These are phyloP conservation scores for Acanthurus tractus DNA, from an alignment of 2,797 vertebrate genomes.

Conservation along the genomic window DNA sequence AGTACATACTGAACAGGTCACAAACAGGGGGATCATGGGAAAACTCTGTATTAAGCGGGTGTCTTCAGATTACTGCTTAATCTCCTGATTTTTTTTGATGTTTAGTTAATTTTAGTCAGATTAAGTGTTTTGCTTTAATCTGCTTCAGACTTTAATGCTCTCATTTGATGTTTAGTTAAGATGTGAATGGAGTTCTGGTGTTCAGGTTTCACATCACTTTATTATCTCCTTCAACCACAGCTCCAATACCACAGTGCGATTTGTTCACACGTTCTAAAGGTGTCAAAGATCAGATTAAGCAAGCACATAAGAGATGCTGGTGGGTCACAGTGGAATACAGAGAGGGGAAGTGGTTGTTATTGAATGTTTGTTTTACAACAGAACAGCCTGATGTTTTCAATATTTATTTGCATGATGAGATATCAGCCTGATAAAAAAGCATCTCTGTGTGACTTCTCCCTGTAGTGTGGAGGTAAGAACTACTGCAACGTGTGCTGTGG, in stretches of 20 bases:
- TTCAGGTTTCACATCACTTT: background rate
- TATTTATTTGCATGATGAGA: conserved; percentile 6
- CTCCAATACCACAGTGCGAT: background rate
- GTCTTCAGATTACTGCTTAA: background rate
- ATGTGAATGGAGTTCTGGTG: background rate
- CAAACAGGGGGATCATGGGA: conserved; percentile 26
- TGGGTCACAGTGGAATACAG: background rate
- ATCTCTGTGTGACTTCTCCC: background rate
- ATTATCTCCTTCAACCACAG: background rate
- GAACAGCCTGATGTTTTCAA: background rate
- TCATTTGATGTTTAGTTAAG: background rate
- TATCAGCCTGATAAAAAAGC: background rate
- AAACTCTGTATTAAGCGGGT: background rate
- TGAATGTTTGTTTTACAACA: background rate
- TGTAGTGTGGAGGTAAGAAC: background rate
- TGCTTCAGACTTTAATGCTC: background rate
- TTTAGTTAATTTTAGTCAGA: background rate
- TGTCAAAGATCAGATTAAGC: background rate
- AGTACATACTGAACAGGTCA: background rate
- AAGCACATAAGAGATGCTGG: background rate
- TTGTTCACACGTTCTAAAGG: background rate
- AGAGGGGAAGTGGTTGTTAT: background rate
- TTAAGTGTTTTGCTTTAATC: background rate
- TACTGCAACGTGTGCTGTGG: background rate
- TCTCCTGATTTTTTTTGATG: background rate